Percentiles rank a stretch among this genome's conserved stretches.
These are phyloP conservation scores for Melanostoma scalare DNA, from an alignment of 2,888 invertebrate species.

Conservation along the genomic window DNA sequence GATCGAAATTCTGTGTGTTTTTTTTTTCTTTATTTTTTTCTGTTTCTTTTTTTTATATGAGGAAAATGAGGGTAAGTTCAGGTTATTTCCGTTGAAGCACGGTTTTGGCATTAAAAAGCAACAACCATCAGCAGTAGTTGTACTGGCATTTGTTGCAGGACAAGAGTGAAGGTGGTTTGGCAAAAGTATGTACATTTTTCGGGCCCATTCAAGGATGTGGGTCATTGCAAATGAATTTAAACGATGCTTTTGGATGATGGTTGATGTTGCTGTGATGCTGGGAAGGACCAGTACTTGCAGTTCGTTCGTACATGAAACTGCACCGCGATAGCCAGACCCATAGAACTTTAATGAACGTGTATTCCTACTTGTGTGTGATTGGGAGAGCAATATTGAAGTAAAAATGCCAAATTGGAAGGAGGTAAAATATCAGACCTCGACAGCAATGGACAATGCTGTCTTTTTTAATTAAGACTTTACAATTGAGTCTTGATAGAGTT, in stretches of 20 bases:
- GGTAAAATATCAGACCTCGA: too few relatives aligned
- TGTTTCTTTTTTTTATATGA: not conserved
- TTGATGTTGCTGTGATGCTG: slow-evolving; percentile 22
- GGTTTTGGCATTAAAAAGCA: slow-evolving; percentile 44
- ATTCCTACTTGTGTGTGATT: not conserved
- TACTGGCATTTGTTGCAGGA: slow-evolving; percentile 1
- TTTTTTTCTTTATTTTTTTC: not conserved
- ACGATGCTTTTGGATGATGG: slow-evolving; percentile 30
- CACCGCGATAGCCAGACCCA: not conserved
- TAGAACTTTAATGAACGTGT: slow-evolving; percentile 35
- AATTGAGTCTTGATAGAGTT: too few relatives aligned
- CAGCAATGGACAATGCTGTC: too few relatives aligned
- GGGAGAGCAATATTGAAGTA: not conserved
- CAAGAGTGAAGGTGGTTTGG: slow-evolving; percentile 25
- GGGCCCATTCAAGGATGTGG: slow-evolving; percentile 46
- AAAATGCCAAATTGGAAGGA: too few relatives aligned
- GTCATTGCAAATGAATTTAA: slow-evolving; percentile 58
- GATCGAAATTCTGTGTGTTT: not conserved
- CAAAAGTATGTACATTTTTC: slow-evolving; percentile 28
- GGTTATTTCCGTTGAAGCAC: slow-evolving; percentile 40
- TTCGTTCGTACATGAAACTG: slow-evolving; percentile 20
- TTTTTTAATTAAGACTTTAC: too few relatives aligned
- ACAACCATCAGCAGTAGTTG: slow-evolving; percentile 1
- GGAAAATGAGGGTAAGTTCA: slow-evolving; percentile 48
- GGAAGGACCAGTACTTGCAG: not conserved